Percentiles rank a stretch among this genome's conserved stretches.
Evolutionary conservation across 2,113 vertebrate genomes (phyloP).

Genomic region (Helogale parvula): DNA sequence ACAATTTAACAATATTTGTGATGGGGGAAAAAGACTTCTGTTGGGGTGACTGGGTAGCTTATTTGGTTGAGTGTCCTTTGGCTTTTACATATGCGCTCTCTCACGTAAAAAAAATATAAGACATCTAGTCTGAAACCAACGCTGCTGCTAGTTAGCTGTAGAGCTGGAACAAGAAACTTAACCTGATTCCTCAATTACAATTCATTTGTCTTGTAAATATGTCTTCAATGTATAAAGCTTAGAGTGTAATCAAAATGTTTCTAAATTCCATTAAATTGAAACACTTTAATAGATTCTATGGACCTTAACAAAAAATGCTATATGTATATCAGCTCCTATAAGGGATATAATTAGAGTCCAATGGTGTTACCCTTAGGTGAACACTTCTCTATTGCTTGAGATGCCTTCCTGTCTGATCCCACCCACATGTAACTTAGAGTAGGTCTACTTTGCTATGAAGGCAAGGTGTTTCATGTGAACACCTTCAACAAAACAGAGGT

Average conservation of each 20-base stretch:
- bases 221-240: neutral
- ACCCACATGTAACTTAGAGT: neutral
- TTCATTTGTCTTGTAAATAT: neutral
- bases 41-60: too few species aligned
- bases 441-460: neutral
- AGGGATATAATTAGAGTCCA: neutral
- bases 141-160: neutral
- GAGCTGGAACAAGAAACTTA: neutral
- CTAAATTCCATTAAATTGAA: neutral
- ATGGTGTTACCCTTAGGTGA: too few species aligned
- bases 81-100: too few species aligned
- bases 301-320: neutral
- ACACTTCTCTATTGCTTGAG: neutral
- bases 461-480: neutral
- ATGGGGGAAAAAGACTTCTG: neutral
- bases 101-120: neutral
- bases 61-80: too few species aligned
- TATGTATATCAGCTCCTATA: neutral
- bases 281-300: neutral
- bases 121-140: neutral
- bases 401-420: neutral
- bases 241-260: rapidly evolving
- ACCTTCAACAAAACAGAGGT: neutral
- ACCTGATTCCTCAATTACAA: neutral
- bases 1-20: neutral